These are phyloP conservation scores for Pristionchus entomophagus DNA, from an alignment of 2,888 invertebrate genomes.

Conservation along the genomic window DNA sequence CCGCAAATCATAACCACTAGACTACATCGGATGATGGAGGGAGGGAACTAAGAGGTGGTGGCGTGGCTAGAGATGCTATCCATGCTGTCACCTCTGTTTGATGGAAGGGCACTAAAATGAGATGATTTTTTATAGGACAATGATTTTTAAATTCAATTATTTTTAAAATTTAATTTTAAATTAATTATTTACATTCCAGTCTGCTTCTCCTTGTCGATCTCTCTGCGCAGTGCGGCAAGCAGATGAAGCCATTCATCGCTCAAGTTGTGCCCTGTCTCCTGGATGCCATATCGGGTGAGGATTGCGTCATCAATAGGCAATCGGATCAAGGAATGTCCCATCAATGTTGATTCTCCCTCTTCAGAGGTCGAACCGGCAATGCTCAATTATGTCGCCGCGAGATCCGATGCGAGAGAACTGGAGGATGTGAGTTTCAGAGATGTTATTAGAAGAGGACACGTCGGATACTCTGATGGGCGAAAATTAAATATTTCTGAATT, in stretches of 20 bases:
- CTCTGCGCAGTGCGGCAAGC: slow-evolving; percentile 85
- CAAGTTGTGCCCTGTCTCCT: slow-evolving; percentile 88
- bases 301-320: background rate
- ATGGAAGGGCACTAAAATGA: too few species aligned
- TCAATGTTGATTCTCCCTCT: too few species aligned
- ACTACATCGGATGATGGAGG: slow-evolving; percentile 53
- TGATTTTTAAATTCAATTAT: too few species aligned
- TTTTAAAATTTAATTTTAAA: too few species aligned
- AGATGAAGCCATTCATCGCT: slow-evolving; percentile 86
- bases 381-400: slow-evolving; percentile 86
- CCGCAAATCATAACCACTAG: slow-evolving; percentile 68
- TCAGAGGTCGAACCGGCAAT: slow-evolving; percentile 85
- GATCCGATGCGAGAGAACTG: slow-evolving; percentile 83
- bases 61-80: too few species aligned
- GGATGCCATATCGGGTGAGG: slow-evolving; percentile 80
- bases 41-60: background rate
- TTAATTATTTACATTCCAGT: slow-evolving; percentile 78
- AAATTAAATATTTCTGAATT: too few species aligned
- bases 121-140: too few species aligned
- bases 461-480: too few species aligned
- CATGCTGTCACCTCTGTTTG: too few species aligned
- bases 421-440: slow-evolving; percentile 83
- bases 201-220: slow-evolving; percentile 89
- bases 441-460: too few species aligned
- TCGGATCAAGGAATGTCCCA: background rate